These are phyloP conservation scores for Pygocentrus nattereri DNA, from an alignment of 2,797 vertebrate species.

Conservation along the genomic window DNA sequence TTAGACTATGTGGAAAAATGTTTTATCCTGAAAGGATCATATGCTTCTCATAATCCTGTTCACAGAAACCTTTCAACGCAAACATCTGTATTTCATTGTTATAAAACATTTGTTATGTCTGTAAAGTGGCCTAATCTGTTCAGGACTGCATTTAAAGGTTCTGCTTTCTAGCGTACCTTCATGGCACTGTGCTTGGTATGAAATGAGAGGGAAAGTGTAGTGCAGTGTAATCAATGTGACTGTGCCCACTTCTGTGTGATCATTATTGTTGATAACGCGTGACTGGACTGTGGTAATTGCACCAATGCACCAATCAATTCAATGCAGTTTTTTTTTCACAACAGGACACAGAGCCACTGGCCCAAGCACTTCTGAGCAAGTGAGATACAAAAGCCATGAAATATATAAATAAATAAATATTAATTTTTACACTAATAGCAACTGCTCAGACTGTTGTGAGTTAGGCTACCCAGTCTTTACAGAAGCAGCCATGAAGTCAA, in stretches of 20 bases:
- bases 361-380: background rate
- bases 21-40: conserved; percentile 27
- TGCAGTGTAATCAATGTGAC: background rate
- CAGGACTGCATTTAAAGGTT: background rate
- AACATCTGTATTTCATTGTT: conserved; percentile 40
- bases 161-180: background rate
- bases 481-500: too few relatives aligned
- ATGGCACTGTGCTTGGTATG: background rate
- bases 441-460: too few relatives aligned
- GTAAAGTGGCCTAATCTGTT: background rate
- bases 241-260: background rate
- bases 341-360: conserved; percentile 16
- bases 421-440: too few relatives aligned
- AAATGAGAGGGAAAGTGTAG: background rate
- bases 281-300: conserved; percentile 9
- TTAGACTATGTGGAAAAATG: conserved; percentile 11
- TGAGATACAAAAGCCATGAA: too few relatives aligned
- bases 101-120: conserved; percentile 1
- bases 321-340: conserved; percentile 14
- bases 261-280: conserved; percentile 24
- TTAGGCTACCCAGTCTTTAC: too few relatives aligned
- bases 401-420: too few relatives aligned
- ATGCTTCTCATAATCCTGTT: conserved; percentile 32
- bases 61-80: background rate
- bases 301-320: background rate